phyloP scores from a whole-genome alignment of 2,888 invertebrate genomes.

The Caenorhabditis sp. region DNA sequence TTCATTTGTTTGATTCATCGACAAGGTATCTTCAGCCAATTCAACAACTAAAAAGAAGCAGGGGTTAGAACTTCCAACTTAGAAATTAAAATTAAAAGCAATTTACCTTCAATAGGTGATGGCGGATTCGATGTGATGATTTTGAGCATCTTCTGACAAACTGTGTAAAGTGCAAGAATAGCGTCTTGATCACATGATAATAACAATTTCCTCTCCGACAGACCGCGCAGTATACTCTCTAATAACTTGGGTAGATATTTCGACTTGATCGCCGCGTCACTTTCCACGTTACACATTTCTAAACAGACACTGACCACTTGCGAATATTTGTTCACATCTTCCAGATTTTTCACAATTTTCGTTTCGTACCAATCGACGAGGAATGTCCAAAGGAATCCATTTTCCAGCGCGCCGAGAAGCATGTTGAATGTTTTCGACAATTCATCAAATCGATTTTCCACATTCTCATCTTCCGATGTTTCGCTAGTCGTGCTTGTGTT shows the following conservation, averaged over 20 bases:
- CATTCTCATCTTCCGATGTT: background rate
- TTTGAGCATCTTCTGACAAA: constrained; percentile 31
- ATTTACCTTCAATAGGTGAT: constrained; percentile 29
- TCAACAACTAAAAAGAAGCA: constrained; percentile 28
- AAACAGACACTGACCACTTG: constrained; percentile 36
- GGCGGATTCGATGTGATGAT: constrained; percentile 34
- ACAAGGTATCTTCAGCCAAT: constrained; percentile 26
- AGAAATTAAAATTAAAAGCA: background rate
- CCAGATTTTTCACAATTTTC: constrained; percentile 12
- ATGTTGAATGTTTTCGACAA: constrained; percentile 85
- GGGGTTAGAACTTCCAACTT: background rate
- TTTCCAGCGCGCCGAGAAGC: constrained; percentile 79
- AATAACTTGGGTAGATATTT: constrained; percentile 55
- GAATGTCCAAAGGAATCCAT: constrained; percentile 85
- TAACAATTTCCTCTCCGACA: constrained; percentile 14
- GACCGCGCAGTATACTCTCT: constrained; percentile 40
- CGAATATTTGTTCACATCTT: constrained; percentile 23
- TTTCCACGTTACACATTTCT: constrained; percentile 37
- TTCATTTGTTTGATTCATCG: constrained; percentile 18
- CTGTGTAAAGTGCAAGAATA: constrained; percentile 20
- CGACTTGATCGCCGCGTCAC: constrained; percentile 48
- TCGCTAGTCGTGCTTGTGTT: constrained; percentile 9
- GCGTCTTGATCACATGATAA: constrained; percentile 20
- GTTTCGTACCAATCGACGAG: constrained; percentile 73
- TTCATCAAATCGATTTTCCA: constrained; percentile 73